Percentiles rank a stretch among this genome's conserved stretches.
Conservation (phyloP, 1,140 invertebrate species). For the Mamestra configurata region DNA sequence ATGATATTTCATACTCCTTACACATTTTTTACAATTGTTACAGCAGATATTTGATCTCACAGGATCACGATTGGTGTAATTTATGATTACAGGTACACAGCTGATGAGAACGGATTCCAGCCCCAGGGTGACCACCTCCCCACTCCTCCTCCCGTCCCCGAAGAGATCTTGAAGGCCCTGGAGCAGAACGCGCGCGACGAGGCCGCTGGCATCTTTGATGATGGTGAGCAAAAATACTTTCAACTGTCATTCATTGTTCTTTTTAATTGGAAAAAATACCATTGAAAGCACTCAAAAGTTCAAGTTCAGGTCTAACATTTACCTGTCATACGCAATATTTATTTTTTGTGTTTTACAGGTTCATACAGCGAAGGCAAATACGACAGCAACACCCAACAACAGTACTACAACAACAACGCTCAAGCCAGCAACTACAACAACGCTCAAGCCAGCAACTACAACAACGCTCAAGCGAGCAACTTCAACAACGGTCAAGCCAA, state of each 20-base stretch:
- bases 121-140: slow-evolving; percentile 93
- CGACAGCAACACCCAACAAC: slow-evolving; percentile 41
- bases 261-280: too few relatives aligned
- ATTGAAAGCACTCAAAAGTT: too few relatives aligned
- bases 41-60: too few relatives aligned
- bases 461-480: not conserved
- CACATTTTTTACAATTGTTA: too few relatives aligned
- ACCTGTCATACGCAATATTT: too few relatives aligned
- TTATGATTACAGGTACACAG: slow-evolving; percentile 90
- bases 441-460: slow-evolving; percentile 21
- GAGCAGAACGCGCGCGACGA: slow-evolving; percentile 83
- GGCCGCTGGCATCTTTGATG: slow-evolving; percentile 82
- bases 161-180: slow-evolving; percentile 82
- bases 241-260: too few relatives aligned
- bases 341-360: slow-evolving; percentile 61
- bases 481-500: slow-evolving; percentile 1
- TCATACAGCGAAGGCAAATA: slow-evolving; percentile 79
- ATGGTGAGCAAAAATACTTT: slow-evolving; percentile 72
- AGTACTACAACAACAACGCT: slow-evolving; percentile 28
- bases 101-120: slow-evolving; percentile 94
- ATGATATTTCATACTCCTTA: too few relatives aligned
- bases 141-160: slow-evolving; percentile 92
- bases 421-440: slow-evolving; percentile 28
- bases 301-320: too few relatives aligned
- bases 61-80: too few relatives aligned